Evolutionary conservation across 2,797 vertebrate genomes (phyloP), one percentile per base, ranked within the genome.

Genomic region (Danio choprae): DNA sequence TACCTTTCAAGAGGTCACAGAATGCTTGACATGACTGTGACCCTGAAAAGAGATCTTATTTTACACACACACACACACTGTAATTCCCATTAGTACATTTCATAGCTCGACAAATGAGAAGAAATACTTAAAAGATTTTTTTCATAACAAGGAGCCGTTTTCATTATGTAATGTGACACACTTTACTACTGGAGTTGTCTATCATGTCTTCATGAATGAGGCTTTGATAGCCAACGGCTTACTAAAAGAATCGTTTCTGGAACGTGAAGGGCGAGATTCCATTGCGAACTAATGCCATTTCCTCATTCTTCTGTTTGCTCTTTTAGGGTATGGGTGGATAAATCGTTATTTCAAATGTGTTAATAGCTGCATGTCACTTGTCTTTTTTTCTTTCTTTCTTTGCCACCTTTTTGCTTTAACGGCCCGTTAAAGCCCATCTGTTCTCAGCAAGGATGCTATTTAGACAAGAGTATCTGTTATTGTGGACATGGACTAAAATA

Each of bases 251-350:
- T 5, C 12, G 58, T 53, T 69, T 74, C 43, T 79, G 20, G 44
- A 84, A 87, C 84, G 50, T 72, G 80, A 86, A 85, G 78, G 84
- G 84, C 84, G 65, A 16, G 83, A 91, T 91, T 91, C 89, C 86
- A 85, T 40, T 55, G 41, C 65, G 64, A 75, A 71, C 81, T 48
- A 62, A 58, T 74, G 48, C 48, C 12, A 71, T 75, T 87, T 88
- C 81, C 81, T 80, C 63, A 73, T 88, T 81, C 64, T 84, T 85
- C 72, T 56, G 22, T 50, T 63, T 59, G 8, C n/a, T 29, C 44
- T 46, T 53, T 44, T 58, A 36, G 48, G 59, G 46, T 15, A 68
- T 6, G 15, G 55, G 43, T 40, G 70, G 20, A 7, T 46, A 44
- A 53, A 56, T 64, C n/a, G 43, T 72, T 72, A 40, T 68, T 78